These are phyloP conservation scores for Pteropus alecto DNA, from an alignment of 2,113 vertebrate species.

Conservation along the genomic window DNA sequence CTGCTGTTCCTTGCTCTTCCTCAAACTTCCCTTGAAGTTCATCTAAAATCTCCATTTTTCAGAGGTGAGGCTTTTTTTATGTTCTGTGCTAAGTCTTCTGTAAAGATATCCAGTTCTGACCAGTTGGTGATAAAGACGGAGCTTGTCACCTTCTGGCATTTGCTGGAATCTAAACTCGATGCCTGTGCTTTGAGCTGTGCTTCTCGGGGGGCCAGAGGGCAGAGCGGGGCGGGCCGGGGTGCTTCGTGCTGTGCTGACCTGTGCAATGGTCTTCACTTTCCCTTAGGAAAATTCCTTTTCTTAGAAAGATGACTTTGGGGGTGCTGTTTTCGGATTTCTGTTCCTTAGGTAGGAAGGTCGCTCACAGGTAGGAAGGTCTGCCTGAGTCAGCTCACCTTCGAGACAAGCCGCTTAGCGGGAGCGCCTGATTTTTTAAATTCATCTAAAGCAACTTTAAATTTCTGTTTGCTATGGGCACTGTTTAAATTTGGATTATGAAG, in stretches of 20 bases:
- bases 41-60: neutral
- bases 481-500: neutral
- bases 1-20: neutral
- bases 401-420: neutral
- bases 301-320: neutral
- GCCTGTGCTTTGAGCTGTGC: neutral
- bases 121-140: neutral
- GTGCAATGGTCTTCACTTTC: neutral
- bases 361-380: neutral
- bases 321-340: neutral
- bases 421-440: neutral
- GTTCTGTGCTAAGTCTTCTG: neutral
- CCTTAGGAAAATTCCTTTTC: neutral
- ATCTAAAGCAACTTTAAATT: neutral
- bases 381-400: fast-evolving
- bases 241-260: fast-evolving
- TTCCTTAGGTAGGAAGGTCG: neutral
- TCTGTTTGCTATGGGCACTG: neutral
- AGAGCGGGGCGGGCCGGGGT: neutral
- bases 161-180: neutral
- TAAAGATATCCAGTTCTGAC: fast-evolving
- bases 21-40: neutral
- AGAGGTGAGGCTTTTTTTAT: conserved; percentile 44
- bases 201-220: neutral
- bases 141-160: fast-evolving